Evolutionary conservation across 2,888 invertebrate species (phyloP).

Genomic region (Conus canariensis): DNA sequence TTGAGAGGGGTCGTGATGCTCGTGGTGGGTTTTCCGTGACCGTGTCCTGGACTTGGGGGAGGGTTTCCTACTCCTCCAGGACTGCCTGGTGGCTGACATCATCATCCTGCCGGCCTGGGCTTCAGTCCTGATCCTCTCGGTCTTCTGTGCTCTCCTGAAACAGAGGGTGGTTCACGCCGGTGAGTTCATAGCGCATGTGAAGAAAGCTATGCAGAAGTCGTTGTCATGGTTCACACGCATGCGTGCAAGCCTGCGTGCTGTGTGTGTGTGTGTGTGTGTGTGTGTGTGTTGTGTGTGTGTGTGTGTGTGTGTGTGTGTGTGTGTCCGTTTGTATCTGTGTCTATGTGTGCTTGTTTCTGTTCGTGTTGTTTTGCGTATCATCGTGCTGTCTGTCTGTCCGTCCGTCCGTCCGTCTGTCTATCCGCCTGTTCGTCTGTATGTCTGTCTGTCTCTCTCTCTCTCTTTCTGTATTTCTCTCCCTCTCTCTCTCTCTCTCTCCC

Average conservation of each 20-base stretch:
- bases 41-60: slow-evolving; percentile 23
- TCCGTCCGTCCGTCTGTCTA: not conserved
- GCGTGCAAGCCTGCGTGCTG: not conserved
- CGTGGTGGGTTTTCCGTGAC: not conserved
- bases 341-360: not conserved
- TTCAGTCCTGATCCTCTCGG: not conserved
- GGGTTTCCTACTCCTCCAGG: not conserved
- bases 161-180: not conserved
- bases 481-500: too few species aligned
- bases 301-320: not conserved
- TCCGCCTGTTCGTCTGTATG: not conserved
- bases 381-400: not conserved
- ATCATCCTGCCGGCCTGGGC: not conserved
- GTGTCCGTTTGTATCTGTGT: not conserved
- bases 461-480: not conserved
- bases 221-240: not conserved
- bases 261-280: not conserved
- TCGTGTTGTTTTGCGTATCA: not conserved
- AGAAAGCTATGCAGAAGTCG: too few species aligned
- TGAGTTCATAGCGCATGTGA: not conserved
- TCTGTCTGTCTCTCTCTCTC: not conserved
- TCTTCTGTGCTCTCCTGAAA: not conserved
- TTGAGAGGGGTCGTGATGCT: not conserved
- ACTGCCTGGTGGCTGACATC: slow-evolving; percentile 26
- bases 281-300: not conserved